phyloP scores from a whole-genome alignment of 2,797 vertebrate species.

The Poeciliopsis gracilis region DNA sequence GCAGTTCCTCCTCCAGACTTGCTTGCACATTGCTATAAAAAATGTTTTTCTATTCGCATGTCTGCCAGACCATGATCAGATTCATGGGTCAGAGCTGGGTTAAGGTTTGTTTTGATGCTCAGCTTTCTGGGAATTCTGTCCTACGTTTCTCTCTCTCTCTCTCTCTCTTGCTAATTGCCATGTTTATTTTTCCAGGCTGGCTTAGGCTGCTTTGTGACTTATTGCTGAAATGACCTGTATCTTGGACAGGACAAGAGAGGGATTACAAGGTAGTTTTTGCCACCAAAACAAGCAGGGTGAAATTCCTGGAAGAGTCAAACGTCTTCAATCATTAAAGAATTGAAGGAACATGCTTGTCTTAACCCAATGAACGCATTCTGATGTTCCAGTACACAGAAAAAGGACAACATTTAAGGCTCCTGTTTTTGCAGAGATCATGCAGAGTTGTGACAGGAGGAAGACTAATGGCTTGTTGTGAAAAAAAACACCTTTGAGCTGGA shows the following conservation, averaged over 20 bases:
- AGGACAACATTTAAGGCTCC: constrained; percentile 15
- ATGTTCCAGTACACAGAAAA: constrained; percentile 8
- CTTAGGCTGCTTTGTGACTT: constrained; percentile 44
- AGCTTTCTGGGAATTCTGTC: constrained; percentile 61
- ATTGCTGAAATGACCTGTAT: constrained; percentile 40
- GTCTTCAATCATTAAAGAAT: constrained; percentile 9
- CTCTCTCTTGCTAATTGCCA: constrained; percentile 24
- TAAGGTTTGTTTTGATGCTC: constrained; percentile 52
- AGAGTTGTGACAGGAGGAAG: constrained; percentile 43
- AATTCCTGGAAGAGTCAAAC: constrained; percentile 19
- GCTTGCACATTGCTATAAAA: constrained; percentile 6
- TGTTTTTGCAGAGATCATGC: constrained; percentile 26
- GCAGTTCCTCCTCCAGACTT: constrained; percentile 30
- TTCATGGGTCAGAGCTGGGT: constrained; percentile 44
- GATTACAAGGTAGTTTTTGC: constrained; percentile 34
- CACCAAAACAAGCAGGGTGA: constrained; percentile 5
- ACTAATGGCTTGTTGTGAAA: constrained; percentile 45
- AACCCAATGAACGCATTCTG: constrained; percentile 1
- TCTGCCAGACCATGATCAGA: constrained; percentile 26
- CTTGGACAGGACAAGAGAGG: constrained; percentile 31
- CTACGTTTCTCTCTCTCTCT: background rate
- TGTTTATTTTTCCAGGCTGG: constrained; percentile 67
- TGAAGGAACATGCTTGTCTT: background rate
- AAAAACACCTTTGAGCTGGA: constrained; percentile 43
- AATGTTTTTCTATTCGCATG: constrained; percentile 24